phyloP scores from a whole-genome alignment of 1,140 invertebrate species.

The Agrypnia vestita region DNA sequence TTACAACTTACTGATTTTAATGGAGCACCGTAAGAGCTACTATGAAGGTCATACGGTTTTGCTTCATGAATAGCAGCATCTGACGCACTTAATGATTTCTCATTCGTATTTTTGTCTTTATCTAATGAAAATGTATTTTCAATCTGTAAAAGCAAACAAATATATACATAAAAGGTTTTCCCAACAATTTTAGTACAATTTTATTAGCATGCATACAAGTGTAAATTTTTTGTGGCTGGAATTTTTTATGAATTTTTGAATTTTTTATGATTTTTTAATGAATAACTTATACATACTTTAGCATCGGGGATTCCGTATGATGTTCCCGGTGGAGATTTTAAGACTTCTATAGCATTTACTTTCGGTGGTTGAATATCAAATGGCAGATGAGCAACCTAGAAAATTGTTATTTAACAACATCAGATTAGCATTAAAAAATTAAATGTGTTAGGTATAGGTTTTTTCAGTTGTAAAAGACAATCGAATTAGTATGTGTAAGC shows the following conservation, averaged over 20 bases:
- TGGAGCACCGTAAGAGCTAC: constrained; percentile 57
- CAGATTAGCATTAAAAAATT: too few relatives aligned
- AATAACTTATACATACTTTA: constrained; percentile 25
- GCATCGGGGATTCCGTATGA: constrained; percentile 52
- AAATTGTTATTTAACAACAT: neutral
- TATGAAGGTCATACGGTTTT: constrained; percentile 51
- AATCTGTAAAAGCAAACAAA: constrained; percentile 5
- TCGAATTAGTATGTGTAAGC: too few relatives aligned
- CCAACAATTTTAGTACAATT: neutral
- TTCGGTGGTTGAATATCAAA: constrained; percentile 12
- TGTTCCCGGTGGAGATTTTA: constrained; percentile 48
- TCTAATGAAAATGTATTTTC: constrained; percentile 18
- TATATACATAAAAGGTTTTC: neutral
- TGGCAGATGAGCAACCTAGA: constrained; percentile 1
- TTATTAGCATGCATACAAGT: neutral
- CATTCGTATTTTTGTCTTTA: constrained; percentile 2
- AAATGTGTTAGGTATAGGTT: too few relatives aligned
- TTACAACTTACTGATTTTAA: constrained; percentile 50
- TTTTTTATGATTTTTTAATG: too few relatives aligned
- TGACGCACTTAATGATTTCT: neutral
- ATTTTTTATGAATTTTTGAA: too few relatives aligned
- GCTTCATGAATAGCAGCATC: constrained; percentile 46
- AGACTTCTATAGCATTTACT: neutral
- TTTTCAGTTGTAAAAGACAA: too few relatives aligned
- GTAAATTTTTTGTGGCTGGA: neutral